Conservation (phyloP, 92 coral and sea anemone species). For the Porites lobata region DNA sequence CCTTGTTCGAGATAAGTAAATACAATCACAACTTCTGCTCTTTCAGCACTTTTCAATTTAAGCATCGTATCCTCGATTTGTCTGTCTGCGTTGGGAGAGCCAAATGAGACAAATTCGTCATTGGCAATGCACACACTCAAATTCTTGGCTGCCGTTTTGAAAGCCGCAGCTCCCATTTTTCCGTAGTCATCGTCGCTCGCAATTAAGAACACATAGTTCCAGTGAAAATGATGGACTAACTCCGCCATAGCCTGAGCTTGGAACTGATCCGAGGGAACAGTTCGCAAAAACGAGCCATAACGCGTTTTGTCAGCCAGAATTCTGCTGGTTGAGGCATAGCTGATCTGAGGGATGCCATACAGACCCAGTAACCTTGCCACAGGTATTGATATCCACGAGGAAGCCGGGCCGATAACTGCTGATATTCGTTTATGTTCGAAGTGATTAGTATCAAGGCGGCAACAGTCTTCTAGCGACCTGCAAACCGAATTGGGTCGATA, state of each 20-base stretch:
- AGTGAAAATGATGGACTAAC: constrained; percentile 78
- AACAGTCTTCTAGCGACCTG: constrained; percentile 68
- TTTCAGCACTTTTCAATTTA: constrained; percentile 54
- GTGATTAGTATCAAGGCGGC: constrained; percentile 36
- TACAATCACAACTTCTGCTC: constrained; percentile 83
- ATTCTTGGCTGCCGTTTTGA: constrained; percentile 81
- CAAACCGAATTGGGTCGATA: constrained; percentile 92
- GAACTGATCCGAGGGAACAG: constrained; percentile 94
- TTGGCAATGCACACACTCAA: constrained; percentile 88
- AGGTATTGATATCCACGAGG: constrained; percentile 90
- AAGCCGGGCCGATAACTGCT: constrained; percentile 94
- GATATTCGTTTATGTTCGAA: constrained; percentile 42
- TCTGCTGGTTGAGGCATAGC: constrained; percentile 93
- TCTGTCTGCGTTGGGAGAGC: constrained; percentile 67
- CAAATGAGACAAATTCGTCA: constrained; percentile 86
- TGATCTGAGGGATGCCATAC: constrained; percentile 89
- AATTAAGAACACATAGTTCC: constrained; percentile 94
- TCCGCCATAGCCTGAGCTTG: constrained; percentile 97
- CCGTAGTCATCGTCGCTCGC: constrained; percentile 98
- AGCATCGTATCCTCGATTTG: constrained; percentile 57
- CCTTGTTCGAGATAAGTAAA: constrained; percentile 87
- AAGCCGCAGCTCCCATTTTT: constrained; percentile 92
- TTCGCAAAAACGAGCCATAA: constrained; percentile 87
- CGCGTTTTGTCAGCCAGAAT: constrained; percentile 94
- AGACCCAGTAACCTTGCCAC: constrained; percentile 89